A percentile compares a stretch with the other conserved stretches of the same genome.
phyloP scores from a whole-genome alignment of 2,113 vertebrate species.

The Calidris pygmaea region DNA sequence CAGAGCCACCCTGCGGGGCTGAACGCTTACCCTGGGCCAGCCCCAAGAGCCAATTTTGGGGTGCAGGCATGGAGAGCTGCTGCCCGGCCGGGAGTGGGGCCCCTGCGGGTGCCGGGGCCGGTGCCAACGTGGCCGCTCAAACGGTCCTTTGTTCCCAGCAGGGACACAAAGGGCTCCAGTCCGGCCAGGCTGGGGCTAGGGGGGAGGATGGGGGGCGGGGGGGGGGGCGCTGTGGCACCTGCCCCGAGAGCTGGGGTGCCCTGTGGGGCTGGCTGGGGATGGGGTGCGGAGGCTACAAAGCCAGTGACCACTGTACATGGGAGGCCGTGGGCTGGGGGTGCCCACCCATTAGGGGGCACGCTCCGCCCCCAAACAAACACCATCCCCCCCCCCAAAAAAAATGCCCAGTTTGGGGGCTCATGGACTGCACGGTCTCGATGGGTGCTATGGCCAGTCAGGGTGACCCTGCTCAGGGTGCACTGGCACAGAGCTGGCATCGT shows the following conservation, averaged over 20 bases:
- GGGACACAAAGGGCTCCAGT: constrained; percentile 57
- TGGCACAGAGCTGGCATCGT: neutral
- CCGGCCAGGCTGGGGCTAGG: neutral
- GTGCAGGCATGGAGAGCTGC: neutral
- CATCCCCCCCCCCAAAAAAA: too few relatives aligned
- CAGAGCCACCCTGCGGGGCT: rapidly evolving
- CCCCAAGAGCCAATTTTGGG: neutral
- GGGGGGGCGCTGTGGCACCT: neutral
- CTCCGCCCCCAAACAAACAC: neutral
- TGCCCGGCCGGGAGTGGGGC: neutral
- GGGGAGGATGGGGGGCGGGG: neutral
- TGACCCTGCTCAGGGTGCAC: neutral
- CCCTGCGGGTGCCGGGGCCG: neutral
- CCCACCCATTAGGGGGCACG: rapidly evolving
- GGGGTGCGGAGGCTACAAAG: neutral
- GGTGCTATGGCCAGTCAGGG: neutral
- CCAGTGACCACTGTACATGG: rapidly evolving
- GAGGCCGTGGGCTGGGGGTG: neutral
- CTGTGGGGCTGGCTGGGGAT: rapidly evolving
- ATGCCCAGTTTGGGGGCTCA: rapidly evolving
- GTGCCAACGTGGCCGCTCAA: constrained; percentile 36
- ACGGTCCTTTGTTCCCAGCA: constrained; percentile 38
- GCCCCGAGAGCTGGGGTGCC: neutral
- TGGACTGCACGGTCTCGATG: rapidly evolving
- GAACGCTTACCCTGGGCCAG: rapidly evolving